Conservation (phyloP, 2,113 vertebrate genomes). For the Mustela lutreola region DNA sequence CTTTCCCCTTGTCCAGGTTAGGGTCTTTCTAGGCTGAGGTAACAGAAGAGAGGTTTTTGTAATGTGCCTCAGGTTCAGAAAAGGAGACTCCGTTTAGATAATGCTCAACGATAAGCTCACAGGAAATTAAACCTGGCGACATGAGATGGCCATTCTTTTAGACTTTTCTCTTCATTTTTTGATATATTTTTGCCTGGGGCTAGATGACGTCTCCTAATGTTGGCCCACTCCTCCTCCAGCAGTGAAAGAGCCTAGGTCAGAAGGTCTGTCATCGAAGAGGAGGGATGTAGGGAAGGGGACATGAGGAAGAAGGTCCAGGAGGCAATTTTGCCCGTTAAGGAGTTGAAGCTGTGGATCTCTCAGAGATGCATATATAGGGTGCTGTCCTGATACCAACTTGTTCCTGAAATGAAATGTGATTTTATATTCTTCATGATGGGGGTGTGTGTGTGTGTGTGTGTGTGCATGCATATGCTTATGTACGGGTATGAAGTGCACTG, state of each 20-base stretch:
- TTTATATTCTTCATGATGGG: background rate
- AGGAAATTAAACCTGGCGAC: constrained; percentile 23
- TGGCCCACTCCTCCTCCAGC: background rate
- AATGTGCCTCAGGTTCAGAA: background rate
- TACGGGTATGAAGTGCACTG: background rate
- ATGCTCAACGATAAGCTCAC: constrained; percentile 9
- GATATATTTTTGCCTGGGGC: background rate
- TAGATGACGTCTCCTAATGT: background rate
- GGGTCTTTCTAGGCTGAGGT: background rate
- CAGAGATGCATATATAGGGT: too few relatives aligned
- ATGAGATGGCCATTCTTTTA: background rate
- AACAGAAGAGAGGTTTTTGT: background rate
- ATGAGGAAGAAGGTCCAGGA: background rate
- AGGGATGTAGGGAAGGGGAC: too few relatives aligned
- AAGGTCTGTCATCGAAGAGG: background rate
- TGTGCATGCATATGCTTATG: background rate
- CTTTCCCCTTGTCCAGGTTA: background rate
- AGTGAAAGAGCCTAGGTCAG: background rate
- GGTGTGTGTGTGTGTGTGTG: background rate
- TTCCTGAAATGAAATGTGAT: background rate
- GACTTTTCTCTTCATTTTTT: background rate
- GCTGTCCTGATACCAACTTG: background rate
- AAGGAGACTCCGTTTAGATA: background rate
- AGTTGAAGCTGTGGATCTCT: background rate
- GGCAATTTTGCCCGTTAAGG: background rate